These are phyloP conservation scores for Pimpla rufipes DNA, from an alignment of 2,888 invertebrate genomes.

Conservation along the genomic window DNA sequence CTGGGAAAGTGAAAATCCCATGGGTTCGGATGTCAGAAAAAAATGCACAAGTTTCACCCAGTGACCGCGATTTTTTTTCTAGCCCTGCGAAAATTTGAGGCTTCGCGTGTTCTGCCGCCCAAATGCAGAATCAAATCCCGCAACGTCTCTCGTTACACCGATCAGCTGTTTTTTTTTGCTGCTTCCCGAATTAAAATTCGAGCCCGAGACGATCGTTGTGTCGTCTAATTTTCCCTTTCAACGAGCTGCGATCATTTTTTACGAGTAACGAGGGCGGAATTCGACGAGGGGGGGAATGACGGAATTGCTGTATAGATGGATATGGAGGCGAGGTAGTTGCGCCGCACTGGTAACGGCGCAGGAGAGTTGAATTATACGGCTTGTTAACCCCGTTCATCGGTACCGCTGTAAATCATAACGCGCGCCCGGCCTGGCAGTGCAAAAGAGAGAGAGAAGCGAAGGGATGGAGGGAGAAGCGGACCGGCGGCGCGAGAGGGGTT, in stretches of 20 bases:
- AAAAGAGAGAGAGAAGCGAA: slow-evolving; percentile 23
- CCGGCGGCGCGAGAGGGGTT: not conserved
- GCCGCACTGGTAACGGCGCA: slow-evolving; percentile 34
- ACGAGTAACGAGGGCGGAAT: not conserved
- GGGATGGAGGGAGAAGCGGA: not conserved
- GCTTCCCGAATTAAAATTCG: not conserved
- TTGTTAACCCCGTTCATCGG: slow-evolving; percentile 70
- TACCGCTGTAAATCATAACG: slow-evolving; percentile 67
- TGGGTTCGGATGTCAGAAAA: no score
- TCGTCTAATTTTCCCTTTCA: slow-evolving; percentile 54
- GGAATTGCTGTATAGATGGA: slow-evolving; percentile 2
- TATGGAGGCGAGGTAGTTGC: slow-evolving; percentile 35
- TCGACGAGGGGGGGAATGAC: not conserved
- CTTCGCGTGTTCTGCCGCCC: no score
- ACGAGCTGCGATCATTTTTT: slow-evolving; percentile 1
- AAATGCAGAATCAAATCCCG: no score
- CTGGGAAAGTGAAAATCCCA: no score
- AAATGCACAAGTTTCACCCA: no score
- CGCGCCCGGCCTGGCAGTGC: slow-evolving; percentile 2
- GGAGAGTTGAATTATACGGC: slow-evolving; percentile 69
- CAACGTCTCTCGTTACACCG: no score
- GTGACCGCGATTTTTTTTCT: no score
- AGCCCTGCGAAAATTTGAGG: no score
- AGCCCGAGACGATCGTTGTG: slow-evolving; percentile 36
- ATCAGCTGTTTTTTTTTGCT: no score